A percentile compares a stretch with the other conserved stretches of the same genome.
Evolutionary conservation across 2,888 invertebrate genomes (phyloP).

Genomic region (Clostera curtula): DNA sequence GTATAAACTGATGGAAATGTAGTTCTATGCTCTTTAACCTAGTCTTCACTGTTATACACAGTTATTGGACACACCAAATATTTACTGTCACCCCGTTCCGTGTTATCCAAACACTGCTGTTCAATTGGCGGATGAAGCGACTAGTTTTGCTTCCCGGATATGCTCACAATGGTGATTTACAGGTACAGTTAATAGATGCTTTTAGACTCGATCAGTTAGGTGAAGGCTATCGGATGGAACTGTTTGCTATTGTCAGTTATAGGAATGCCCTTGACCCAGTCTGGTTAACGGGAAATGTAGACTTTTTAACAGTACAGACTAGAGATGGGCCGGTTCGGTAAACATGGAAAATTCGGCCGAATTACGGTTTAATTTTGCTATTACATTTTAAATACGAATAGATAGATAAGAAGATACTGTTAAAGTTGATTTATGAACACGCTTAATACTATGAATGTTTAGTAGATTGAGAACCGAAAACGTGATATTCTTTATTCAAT

Average conservation of each 20-base stretch:
- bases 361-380: no score
- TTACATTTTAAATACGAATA: no score
- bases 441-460: no score
- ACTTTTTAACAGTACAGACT: neutral
- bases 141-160: slow-evolving; percentile 30
- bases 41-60: neutral
- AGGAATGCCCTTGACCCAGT: neutral
- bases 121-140: slow-evolving; percentile 36
- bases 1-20: no score
- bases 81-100: neutral
- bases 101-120: slow-evolving; percentile 17
- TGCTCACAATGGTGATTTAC: slow-evolving; percentile 18
- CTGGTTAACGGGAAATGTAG: neutral
- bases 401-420: no score
- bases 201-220: slow-evolving; percentile 30
- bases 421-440: no score
- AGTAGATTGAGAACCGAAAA: no score
- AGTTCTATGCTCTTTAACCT: no score
- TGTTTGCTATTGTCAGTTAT: slow-evolving; percentile 2
- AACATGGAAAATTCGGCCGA: no score
- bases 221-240: slow-evolving; percentile 17
- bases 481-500: no score
- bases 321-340: no score
- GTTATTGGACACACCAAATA: neutral
- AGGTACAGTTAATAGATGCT: slow-evolving; percentile 37